Conservation (phyloP, 2,888 invertebrate genomes). For the Mythimna pallens region DNA sequence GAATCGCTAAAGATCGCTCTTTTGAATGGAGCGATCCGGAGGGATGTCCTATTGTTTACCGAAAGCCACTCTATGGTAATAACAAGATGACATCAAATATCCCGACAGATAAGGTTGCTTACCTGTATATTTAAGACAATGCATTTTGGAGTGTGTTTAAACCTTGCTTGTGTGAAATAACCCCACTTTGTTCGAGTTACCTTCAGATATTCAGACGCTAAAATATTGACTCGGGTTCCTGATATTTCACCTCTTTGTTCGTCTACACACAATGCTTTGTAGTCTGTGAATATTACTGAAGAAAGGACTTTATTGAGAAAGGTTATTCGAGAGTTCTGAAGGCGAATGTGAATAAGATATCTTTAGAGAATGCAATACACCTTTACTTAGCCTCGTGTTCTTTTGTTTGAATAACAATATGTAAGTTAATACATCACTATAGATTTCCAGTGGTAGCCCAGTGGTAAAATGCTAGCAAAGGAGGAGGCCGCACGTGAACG, state of each 20-base stretch:
- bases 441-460: no score
- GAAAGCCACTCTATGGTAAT: constrained; percentile 25
- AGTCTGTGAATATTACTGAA: constrained; percentile 25
- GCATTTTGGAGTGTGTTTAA: constrained; percentile 30
- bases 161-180: constrained; percentile 28
- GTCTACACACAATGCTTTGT: constrained; percentile 39
- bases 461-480: no score
- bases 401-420: constrained; percentile 16
- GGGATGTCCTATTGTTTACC: constrained; percentile 32
- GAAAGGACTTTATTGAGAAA: constrained; percentile 25
- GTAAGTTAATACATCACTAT: neutral
- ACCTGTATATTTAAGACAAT: constrained; percentile 32
- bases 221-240: constrained; percentile 25
- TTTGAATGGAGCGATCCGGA: constrained; percentile 19
- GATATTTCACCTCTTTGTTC: constrained; percentile 38
- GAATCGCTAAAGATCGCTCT: constrained; percentile 9
- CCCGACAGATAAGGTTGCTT: constrained; percentile 35
- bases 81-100: constrained; percentile 27
- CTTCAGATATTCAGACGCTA: constrained; percentile 5
- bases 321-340: constrained; percentile 17
- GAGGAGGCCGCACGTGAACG: no score
- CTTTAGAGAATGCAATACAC: neutral
- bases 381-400: neutral
- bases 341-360: constrained; percentile 27
- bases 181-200: constrained; percentile 2